Evolutionary conservation across 2,888 invertebrate species (phyloP).

Genomic region (Thereva unica): DNA sequence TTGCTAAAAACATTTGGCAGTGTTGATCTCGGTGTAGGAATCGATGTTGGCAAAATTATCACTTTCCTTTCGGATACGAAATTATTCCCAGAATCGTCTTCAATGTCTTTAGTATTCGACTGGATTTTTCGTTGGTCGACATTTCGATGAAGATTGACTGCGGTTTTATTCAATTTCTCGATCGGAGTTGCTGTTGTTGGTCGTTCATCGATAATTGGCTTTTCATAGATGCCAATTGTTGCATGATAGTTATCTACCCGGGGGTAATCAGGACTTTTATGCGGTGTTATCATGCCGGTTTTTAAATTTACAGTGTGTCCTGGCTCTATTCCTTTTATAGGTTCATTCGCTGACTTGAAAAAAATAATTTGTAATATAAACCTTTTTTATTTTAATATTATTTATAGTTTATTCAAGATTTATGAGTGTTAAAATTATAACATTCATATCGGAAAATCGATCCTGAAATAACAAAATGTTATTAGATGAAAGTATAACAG

Average conservation of each 20-base stretch:
- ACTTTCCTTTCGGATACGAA: conserved; percentile 55
- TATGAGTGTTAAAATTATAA: too few relatives aligned
- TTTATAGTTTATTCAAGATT: too few relatives aligned
- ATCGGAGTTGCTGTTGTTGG: conserved; percentile 48
- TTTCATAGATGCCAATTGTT: neutral
- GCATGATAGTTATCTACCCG: conserved; percentile 13
- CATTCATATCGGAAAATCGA: too few relatives aligned
- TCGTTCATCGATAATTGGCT: neutral
- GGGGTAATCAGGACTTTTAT: conserved; percentile 26
- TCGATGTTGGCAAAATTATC: conserved; percentile 54
- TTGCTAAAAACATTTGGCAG: conserved; percentile 57
- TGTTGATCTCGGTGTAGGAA: conserved; percentile 55
- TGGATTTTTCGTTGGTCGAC: conserved; percentile 58
- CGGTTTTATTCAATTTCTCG: conserved; percentile 55
- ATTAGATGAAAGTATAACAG: too few relatives aligned
- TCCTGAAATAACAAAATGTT: too few relatives aligned
- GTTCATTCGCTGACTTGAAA: conserved; percentile 52
- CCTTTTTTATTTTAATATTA: too few relatives aligned
- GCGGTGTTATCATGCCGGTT: conserved; percentile 50
- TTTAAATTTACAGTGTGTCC: conserved; percentile 48
- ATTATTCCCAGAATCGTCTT: conserved; percentile 57
- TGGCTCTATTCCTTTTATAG: conserved; percentile 47
- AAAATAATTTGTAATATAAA: conserved; percentile 7
- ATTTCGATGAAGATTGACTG: conserved; percentile 47
- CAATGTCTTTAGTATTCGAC: conserved; percentile 58